phyloP scores from a whole-genome alignment of 2,113 vertebrate species.

The Corynorhinus townsendii region DNA sequence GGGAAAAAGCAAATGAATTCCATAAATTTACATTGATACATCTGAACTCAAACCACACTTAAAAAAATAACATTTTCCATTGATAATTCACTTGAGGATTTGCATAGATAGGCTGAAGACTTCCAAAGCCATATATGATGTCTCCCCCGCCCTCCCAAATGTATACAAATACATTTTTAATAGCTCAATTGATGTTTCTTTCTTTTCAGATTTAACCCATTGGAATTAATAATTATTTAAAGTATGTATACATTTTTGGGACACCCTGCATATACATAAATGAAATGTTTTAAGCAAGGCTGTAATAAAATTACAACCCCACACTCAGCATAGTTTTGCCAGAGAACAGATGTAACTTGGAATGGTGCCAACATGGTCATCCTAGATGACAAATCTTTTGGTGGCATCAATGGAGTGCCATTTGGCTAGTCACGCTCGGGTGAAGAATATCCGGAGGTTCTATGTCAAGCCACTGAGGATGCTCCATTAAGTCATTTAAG shows the following conservation, averaged over 20 bases:
- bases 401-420: background rate
- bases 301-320: background rate
- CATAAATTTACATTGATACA: background rate
- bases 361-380: background rate
- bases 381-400: background rate
- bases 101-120: background rate
- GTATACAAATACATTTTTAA: background rate
- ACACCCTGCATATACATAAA: background rate
- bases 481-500: slow-evolving; percentile 1
- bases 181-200: no score
- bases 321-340: background rate
- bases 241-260: no score
- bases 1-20: background rate
- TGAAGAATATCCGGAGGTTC: background rate
- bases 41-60: background rate
- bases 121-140: background rate
- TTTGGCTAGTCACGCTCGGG: slow-evolving; percentile 14
- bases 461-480: background rate
- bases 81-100: background rate
- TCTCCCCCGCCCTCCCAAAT: background rate
- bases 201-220: no score
- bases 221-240: no score
- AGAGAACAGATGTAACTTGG: background rate
- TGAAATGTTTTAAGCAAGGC: background rate
- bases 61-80: background rate